These are phyloP conservation scores for Paradoxurus hermaphroditus DNA, from an alignment of 2,113 vertebrate species.

Conservation along the genomic window DNA sequence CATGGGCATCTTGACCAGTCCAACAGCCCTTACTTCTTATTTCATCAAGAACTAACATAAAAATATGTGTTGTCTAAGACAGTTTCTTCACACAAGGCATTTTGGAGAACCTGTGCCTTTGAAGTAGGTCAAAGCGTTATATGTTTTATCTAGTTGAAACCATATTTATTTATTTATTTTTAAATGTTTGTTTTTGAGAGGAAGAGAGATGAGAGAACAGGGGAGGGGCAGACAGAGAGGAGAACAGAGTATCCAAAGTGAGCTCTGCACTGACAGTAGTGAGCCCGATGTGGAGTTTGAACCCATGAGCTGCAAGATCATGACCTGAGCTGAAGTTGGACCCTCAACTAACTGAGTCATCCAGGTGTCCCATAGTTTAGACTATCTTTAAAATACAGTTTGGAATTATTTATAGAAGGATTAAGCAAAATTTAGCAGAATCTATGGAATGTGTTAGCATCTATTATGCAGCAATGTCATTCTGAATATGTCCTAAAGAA, in stretches of 20 bases:
- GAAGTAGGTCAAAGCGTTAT: not conserved
- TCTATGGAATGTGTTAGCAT: not conserved
- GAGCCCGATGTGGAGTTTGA: too few relatives aligned
- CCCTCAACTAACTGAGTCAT: too few relatives aligned
- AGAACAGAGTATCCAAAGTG: too few relatives aligned
- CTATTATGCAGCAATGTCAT: not conserved
- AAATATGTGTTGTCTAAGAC: not conserved
- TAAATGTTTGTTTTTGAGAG: too few relatives aligned
- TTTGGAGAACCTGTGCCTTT: not conserved
- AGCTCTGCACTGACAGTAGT: too few relatives aligned
- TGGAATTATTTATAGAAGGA: not conserved
- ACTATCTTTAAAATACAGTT: not conserved
- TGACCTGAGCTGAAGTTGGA: too few relatives aligned
- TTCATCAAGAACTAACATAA: not conserved
- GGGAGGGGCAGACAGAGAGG: too few relatives aligned
- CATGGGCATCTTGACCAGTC: not conserved
- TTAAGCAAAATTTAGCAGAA: not conserved
- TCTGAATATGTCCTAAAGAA: not conserved
- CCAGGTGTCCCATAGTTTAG: not conserved
- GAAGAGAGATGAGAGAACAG: too few relatives aligned
- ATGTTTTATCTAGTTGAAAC: not conserved
- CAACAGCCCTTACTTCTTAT: not conserved
- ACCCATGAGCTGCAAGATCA: too few relatives aligned
- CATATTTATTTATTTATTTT: not conserved
- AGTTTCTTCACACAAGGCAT: not conserved